Evolutionary conservation across 2,797 vertebrate genomes (phyloP).

Genomic region (Tokudaia tokunoshimensis): DNA sequence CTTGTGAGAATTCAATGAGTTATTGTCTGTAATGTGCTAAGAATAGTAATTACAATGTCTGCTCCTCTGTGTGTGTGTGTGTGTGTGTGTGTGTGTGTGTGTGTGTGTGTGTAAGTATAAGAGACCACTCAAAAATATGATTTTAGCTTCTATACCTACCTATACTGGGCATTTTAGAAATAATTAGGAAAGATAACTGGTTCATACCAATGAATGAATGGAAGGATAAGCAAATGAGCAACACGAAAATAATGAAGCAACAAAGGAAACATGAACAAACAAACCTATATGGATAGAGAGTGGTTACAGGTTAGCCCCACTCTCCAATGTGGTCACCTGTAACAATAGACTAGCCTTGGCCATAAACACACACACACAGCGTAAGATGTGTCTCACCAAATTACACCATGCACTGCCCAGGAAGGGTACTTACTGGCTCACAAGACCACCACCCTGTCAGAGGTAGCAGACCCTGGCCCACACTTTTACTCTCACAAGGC

Average conservation of each 20-base stretch:
- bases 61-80: not conserved
- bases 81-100: not conserved
- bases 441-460: not conserved
- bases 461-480: not conserved
- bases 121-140: not conserved
- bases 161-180: not conserved
- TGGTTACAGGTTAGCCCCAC: too few relatives aligned
- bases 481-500: not conserved
- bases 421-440: not conserved
- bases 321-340: not conserved
- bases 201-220: not conserved
- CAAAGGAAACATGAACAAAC: not conserved
- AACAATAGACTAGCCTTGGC: not conserved
- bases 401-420: not conserved
- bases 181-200: not conserved
- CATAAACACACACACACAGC: not conserved
- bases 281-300: not conserved
- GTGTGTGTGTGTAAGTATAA: not conserved
- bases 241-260: not conserved
- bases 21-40: not conserved
- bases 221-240: not conserved
- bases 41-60: not conserved
- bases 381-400: rapidly evolving
- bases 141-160: not conserved
- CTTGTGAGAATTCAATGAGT: not conserved